Conservation (phyloP, 2,888 invertebrate genomes). For the Phrixothrix hirtus region DNA sequence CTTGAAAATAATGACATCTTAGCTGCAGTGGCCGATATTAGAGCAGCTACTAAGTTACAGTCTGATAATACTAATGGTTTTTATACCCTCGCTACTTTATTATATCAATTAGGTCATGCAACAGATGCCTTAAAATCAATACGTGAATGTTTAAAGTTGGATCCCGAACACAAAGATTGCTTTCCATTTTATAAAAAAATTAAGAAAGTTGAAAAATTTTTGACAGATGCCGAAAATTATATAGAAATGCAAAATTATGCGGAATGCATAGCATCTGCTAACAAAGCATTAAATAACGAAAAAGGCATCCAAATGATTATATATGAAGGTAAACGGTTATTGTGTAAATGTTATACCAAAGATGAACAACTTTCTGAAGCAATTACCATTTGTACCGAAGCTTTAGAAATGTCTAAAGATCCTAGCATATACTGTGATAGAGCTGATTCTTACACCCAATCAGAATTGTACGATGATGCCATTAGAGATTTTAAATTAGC, state of each 20-base stretch:
- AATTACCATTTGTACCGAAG: constrained; percentile 75
- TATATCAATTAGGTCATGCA: constrained; percentile 91
- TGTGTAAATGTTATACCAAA: constrained; percentile 79
- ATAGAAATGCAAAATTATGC: constrained; percentile 66
- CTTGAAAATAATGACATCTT: constrained; percentile 75
- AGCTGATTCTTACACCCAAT: constrained; percentile 87
- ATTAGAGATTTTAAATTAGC: constrained; percentile 86
- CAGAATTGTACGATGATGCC: constrained; percentile 93
- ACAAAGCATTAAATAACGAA: constrained; percentile 71
- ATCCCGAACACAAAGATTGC: constrained; percentile 96
- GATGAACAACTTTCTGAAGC: constrained; percentile 75
- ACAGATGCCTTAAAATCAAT: constrained; percentile 90
- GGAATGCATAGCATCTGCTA: constrained; percentile 71
- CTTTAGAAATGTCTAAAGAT: constrained; percentile 75
- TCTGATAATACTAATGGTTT: constrained; percentile 91
- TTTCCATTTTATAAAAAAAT: constrained; percentile 95
- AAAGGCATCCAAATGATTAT: constrained; percentile 70
- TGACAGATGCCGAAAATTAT: constrained; percentile 68
- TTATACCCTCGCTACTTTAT: constrained; percentile 77
- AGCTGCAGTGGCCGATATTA: constrained; percentile 88
- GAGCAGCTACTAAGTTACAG: constrained; percentile 85
- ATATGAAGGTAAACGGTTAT: constrained; percentile 73
- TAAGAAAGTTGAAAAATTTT: constrained; percentile 86
- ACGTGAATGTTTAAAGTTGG: constrained; percentile 93
- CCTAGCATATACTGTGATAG: constrained; percentile 83